Base-by-base conservation (phyloP, 2,888 invertebrate genomes). In the Capitulum mitella region DNA sequence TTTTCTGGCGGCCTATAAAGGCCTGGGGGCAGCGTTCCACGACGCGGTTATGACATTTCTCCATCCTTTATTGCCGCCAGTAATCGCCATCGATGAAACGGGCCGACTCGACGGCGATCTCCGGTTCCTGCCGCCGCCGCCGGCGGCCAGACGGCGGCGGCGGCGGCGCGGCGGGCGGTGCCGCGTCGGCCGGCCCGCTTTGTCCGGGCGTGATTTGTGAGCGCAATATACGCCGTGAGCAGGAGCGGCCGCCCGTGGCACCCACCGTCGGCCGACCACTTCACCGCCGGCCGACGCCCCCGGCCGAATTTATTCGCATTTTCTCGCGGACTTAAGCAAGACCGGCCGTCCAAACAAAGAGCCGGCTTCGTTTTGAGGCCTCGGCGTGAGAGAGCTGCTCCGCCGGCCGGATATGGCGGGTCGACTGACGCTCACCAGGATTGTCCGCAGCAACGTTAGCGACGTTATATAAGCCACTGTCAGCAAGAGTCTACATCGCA, bases 11-110 rank as follows among this genome's bases (percentile, higher is more conserved):
- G 70, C 37, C 37, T 14, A 70, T 70, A 70, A 70, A 70, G 26
- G 70, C 26, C 70, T 37, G 70, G 40, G 70, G 22, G 70, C 70
- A 70, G 70, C 70, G 70, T 70, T 70, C 70, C 29, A 26, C 37
- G 22, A 26, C 70, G 70, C 22, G 37, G 70, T 70, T 70, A 70
- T 70, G 70, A 37, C 70, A 40, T 70, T 70, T 70, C 70, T 22
- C 40, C 70, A 40, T 70, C 70, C 70, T 40, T 40, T 40, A 70
- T 40, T 37, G 40, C 70, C 40, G 70, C 70, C 70, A 58, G 70
- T 40, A 70, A 70, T 70, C 70, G 70, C 70, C 70, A 70, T 70
- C 70, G 70, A 70, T 70, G 70, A 37, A 70, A 40, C 40, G 37
- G 70, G 26, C 37, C 40, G 70, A 40, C 70, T 26, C 37, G 70